Evolutionary conservation across 2,797 vertebrate species (phyloP).

Genomic region (Syngnathus rostellatus): DNA sequence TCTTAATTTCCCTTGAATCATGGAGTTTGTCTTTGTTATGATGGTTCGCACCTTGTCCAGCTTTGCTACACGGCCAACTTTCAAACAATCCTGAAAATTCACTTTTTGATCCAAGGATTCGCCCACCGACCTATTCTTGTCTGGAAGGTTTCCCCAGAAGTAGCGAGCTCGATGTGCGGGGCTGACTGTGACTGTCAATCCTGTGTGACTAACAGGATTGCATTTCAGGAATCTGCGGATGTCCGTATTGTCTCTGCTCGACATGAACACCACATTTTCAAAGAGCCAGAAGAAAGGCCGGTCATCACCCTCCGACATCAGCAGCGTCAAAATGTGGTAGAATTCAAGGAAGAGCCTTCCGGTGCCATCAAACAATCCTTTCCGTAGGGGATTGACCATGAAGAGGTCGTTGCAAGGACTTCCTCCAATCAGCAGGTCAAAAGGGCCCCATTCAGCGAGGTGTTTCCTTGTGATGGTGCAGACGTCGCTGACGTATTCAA

Average conservation of each 20-base stretch:
- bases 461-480: slow-evolving; percentile 86
- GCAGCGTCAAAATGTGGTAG: slow-evolving; percentile 82
- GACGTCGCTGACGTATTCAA: slow-evolving; percentile 83
- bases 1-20: slow-evolving; percentile 28
- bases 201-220: too few relatives aligned
- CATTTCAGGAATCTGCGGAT: too few relatives aligned
- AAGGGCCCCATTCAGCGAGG: slow-evolving; percentile 90
- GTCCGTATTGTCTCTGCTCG: too few relatives aligned
- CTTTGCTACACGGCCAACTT: slow-evolving; percentile 75
- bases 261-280: too few relatives aligned
- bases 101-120: slow-evolving; percentile 69
- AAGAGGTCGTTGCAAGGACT: slow-evolving; percentile 88
- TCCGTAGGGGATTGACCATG: slow-evolving; percentile 82
- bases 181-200: too few relatives aligned
- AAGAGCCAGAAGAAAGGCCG: too few relatives aligned
- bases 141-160: slow-evolving; percentile 94
- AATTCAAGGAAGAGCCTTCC: slow-evolving; percentile 93
- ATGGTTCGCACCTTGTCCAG: slow-evolving; percentile 74
- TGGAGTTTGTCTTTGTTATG: slow-evolving; percentile 71
- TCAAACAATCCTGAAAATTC: slow-evolving; percentile 81
- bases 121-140: slow-evolving; percentile 89
- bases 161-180: slow-evolving; percentile 85
- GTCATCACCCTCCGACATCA: slow-evolving; percentile 67
- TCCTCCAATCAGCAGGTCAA: slow-evolving; percentile 90
- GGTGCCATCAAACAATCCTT: slow-evolving; percentile 88